A percentile compares a stretch with the other conserved stretches of the same genome.
These are phyloP conservation scores for Mycalesis mineus DNA, from an alignment of 2,888 invertebrate genomes.

Conservation along the genomic window DNA sequence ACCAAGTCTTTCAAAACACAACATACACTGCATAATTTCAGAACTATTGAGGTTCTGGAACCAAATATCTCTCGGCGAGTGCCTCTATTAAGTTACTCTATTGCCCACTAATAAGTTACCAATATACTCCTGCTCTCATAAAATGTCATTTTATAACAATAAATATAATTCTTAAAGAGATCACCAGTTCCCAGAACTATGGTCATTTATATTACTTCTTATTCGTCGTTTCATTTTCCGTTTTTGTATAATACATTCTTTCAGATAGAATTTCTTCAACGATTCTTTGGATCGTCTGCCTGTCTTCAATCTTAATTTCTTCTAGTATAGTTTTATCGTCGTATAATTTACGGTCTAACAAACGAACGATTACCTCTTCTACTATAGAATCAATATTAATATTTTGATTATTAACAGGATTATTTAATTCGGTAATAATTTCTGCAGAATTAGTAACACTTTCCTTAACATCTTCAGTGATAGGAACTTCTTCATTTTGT, in stretches of 20 bases:
- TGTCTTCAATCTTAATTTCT: conserved; percentile 65
- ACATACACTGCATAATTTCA: too few relatives aligned
- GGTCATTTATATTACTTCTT: conserved; percentile 17
- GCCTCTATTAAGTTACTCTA: too few relatives aligned
- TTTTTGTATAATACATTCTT: conserved; percentile 58
- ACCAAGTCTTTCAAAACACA: too few relatives aligned
- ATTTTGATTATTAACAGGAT: conserved; percentile 35
- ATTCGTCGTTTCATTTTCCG: conserved; percentile 36
- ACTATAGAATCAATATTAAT: conserved; percentile 68
- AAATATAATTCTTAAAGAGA: conserved; percentile 16
- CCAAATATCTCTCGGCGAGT: too few relatives aligned
- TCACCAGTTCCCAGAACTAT: conserved; percentile 10
- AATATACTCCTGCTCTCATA: not conserved
- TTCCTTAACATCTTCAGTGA: conserved; percentile 16
- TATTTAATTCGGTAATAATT: conserved; percentile 15
- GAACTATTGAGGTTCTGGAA: too few relatives aligned
- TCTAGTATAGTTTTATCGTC: conserved; percentile 73
- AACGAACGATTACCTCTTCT: conserved; percentile 67
- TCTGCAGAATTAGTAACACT: conserved; percentile 9
- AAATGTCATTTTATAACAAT: not conserved
- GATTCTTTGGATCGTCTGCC: conserved; percentile 66
- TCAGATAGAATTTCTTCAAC: conserved; percentile 70
- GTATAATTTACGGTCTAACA: conserved; percentile 73
- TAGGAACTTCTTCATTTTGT: conserved; percentile 8
- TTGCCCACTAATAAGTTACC: not conserved